phyloP scores from a whole-genome alignment of 2,888 invertebrate species.

The Ophraella communa region DNA sequence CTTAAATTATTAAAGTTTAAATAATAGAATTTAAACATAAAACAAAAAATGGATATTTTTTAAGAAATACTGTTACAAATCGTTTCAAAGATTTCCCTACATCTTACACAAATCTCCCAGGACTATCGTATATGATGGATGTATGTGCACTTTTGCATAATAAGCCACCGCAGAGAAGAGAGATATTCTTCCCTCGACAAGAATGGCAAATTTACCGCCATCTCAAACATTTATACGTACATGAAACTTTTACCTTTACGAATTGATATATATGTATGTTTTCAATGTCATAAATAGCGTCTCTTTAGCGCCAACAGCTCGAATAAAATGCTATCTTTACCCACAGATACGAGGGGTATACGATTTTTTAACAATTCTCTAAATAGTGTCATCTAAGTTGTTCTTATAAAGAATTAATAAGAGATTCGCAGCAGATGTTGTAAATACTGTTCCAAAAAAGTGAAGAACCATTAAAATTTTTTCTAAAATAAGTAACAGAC shows the following conservation, averaged over 20 bases:
- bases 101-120: conserved; percentile 7
- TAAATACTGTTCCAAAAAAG: too few species aligned
- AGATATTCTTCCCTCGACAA: conserved; percentile 40
- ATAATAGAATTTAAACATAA: too few species aligned
- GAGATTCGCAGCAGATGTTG: too few species aligned
- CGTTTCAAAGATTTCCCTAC: too few species aligned
- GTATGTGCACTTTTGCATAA: conserved; percentile 46
- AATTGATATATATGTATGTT: not conserved
- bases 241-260: conserved; percentile 36
- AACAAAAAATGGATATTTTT: too few species aligned
- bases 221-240: conserved; percentile 38
- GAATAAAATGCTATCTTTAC: conserved; percentile 7
- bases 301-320: not conserved
- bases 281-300: not conserved
- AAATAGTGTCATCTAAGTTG: too few species aligned
- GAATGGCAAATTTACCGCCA: conserved; percentile 39
- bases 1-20: too few species aligned
- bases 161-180: conserved; percentile 37
- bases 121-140: conserved; percentile 34
- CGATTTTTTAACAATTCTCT: too few species aligned
- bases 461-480: too few species aligned
- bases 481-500: too few species aligned
- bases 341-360: conserved; percentile 54
- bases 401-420: too few species aligned
- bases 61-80: too few species aligned